Evolutionary conservation across 2,888 invertebrate genomes (phyloP), one percentile per base, ranked within the genome.

Genomic region (Heteropelma amictum): DNA sequence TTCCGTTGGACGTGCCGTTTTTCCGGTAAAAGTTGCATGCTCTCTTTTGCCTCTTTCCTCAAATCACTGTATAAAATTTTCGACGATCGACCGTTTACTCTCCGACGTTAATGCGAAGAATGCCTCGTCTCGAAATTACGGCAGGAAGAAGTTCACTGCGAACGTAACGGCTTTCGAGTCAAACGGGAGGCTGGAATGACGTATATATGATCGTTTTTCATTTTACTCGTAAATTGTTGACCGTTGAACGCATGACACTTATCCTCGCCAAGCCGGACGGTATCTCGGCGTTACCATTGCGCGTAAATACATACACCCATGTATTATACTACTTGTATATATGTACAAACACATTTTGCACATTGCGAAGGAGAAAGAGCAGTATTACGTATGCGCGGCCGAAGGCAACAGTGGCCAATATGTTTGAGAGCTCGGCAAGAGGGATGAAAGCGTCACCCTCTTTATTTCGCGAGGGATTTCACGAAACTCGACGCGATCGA

Each of bases 401-500:
- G 53, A 53, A 68, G 54, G 42, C 65, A 51, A 60, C n/a, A n/a
- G 45, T 51, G 77, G 79, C 79, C 79, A 71, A 82, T 78, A 80
- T 80, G 49, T 75, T 74, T 67, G 61, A 74, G 71, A 65, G 73
- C 45, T 63, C 51, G 12, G 61, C 64, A 68, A 79, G 76, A 76
- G 80, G 76, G 81, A 80, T 80, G 82, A 77, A 80, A 82, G 81
- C 83, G 85, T 85, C 86, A 86, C 86, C 88, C 87, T 87, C 81
- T 82, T 87, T 83, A 81, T 79, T 84, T 86, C 87, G 87, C 86
- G 85, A 82, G 72, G 84, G 87, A 88, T 88, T 88, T 86, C 81
- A 82, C 86, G 87, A 85, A 88, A 81, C 78, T 64, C 72, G 75
- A 81, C 63, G 80, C 81, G 88, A 86, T 81, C 81, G 76, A 40